These are phyloP conservation scores for Pelmatolapia mariae DNA, from an alignment of 2,113 vertebrate species.

Conservation along the genomic window DNA sequence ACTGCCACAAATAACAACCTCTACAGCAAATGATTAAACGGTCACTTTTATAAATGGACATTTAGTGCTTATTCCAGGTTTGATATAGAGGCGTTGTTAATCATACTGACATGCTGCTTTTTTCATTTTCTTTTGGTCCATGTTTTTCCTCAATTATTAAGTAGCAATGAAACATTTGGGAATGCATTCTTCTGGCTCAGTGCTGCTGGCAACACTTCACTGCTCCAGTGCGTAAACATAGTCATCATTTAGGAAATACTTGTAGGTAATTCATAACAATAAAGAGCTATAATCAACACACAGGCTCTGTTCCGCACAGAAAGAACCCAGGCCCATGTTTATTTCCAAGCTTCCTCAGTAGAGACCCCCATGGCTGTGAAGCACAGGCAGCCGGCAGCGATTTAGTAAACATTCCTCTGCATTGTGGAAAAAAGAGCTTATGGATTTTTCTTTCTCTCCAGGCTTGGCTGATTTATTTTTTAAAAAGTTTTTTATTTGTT, in stretches of 20 bases:
- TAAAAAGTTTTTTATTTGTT: neutral
- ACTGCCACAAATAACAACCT: neutral
- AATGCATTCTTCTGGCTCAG: neutral
- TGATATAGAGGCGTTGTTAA: neutral
- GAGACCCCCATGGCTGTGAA: conserved; percentile 33
- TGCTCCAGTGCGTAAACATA: conserved; percentile 28
- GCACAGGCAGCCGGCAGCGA: conserved; percentile 27
- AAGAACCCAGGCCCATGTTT: conserved; percentile 51
- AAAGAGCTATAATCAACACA: conserved; percentile 57
- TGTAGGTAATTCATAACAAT: conserved; percentile 65
- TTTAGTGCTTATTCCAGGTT: neutral
- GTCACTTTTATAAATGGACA: neutral
- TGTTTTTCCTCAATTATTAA: neutral
- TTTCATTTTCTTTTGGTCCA: neutral
- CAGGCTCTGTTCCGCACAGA: conserved; percentile 6
- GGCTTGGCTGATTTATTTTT: neutral
- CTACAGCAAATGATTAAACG: neutral
- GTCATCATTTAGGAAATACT: conserved; percentile 65
- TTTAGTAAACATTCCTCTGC: conserved; percentile 40
- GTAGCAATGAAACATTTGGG: neutral
- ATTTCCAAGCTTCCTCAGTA: conserved; percentile 55
- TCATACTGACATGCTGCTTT: neutral
- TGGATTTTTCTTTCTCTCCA: neutral
- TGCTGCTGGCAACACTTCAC: conserved; percentile 2
- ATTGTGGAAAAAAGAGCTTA: neutral